Conservation (phyloP, 2,888 invertebrate genomes). For the Hydrotaea cyrtoneurina region DNA sequence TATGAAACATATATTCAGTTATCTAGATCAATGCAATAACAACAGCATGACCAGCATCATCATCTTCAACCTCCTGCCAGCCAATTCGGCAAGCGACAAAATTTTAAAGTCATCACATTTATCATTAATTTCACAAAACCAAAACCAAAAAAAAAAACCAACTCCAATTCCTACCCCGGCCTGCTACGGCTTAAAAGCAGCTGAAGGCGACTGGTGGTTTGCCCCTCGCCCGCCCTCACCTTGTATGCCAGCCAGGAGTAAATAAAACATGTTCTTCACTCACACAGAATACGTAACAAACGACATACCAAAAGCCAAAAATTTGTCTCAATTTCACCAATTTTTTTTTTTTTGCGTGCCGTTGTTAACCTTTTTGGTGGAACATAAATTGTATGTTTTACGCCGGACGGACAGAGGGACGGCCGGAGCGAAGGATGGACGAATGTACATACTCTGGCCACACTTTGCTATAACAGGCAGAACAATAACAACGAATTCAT, state of each 20-base stretch:
- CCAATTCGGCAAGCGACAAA: constrained; percentile 59
- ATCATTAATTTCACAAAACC: constrained; percentile 55
- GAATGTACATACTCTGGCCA: neutral
- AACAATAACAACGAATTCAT: constrained; percentile 5
- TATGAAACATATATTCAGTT: constrained; percentile 61
- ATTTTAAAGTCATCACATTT: constrained; percentile 67
- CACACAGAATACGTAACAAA: constrained; percentile 9
- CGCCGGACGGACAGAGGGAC: neutral
- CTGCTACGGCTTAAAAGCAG: neutral
- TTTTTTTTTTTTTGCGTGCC: neutral
- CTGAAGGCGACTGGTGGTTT: neutral
- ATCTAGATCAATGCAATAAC: constrained; percentile 60
- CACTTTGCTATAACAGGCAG: neutral
- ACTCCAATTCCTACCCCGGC: no score
- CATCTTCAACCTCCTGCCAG: neutral
- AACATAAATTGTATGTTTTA: constrained; percentile 25
- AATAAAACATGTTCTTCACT: constrained; percentile 38
- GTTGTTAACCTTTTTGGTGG: constrained; percentile 23
- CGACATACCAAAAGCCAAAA: constrained; percentile 29
- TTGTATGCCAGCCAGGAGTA: neutral
- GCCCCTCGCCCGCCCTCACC: no score
- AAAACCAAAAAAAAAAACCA: neutral
- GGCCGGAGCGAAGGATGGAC: no score
- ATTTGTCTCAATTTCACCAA: constrained; percentile 62
- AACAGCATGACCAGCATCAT: neutral